Evolutionary conservation across 1,140 invertebrate genomes (phyloP).

Genomic region (Drosophila bipectinata): DNA sequence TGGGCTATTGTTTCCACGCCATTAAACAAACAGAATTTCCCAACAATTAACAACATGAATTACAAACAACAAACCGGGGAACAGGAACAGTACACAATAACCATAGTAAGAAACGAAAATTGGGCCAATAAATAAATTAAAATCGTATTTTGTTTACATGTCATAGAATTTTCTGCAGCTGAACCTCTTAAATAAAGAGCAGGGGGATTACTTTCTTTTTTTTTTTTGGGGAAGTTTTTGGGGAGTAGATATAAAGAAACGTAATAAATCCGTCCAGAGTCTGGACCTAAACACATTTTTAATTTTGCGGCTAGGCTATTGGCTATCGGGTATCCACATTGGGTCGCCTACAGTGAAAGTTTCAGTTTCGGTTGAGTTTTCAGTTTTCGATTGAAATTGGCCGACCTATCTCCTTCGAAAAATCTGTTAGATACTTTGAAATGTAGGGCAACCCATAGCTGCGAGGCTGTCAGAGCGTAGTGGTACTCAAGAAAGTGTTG

Average conservation of each 20-base stretch:
- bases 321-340: too few species aligned
- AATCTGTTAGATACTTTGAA: slow-evolving; percentile 35
- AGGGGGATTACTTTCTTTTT: too few species aligned
- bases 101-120: slow-evolving; percentile 62
- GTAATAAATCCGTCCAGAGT: too few species aligned
- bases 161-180: too few species aligned
- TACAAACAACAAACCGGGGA: background rate
- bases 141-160: slow-evolving; percentile 32
- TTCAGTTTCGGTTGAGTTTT: background rate
- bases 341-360: background rate
- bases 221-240: too few species aligned
- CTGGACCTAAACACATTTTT: too few species aligned
- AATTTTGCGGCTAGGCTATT: too few species aligned
- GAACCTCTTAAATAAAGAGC: too few species aligned
- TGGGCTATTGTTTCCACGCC: slow-evolving; percentile 29
- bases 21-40: slow-evolving; percentile 56
- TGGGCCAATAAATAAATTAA: slow-evolving; percentile 68
- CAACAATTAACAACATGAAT: slow-evolving; percentile 64
- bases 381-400: slow-evolving; percentile 32
- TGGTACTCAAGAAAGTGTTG: slow-evolving; percentile 46
- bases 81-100: slow-evolving; percentile 27
- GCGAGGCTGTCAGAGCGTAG: slow-evolving; percentile 16
- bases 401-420: slow-evolving; percentile 24
- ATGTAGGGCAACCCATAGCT: slow-evolving; percentile 33
- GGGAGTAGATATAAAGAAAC: too few species aligned